Evolutionary conservation across 2,113 vertebrate genomes (phyloP).

Genomic region (Orthonyx spaldingii): DNA sequence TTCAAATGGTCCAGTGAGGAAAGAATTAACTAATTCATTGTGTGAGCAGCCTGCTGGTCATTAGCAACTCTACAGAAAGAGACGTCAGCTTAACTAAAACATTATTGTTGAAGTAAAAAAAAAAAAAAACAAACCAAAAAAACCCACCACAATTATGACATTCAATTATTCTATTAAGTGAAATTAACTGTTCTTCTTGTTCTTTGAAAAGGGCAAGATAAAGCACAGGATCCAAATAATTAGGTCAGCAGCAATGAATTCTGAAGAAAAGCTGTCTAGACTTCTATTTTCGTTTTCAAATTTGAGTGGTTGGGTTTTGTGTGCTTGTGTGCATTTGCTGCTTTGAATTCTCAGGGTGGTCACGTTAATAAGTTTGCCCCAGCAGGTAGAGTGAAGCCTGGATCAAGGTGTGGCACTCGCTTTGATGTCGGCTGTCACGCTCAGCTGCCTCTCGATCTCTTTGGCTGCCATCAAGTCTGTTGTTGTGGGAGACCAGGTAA

Average conservation of each 20-base stretch:
- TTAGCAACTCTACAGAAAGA: conserved; percentile 64
- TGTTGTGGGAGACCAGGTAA: conserved; percentile 78
- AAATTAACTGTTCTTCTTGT: conserved; percentile 75
- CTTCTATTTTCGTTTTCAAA: conserved; percentile 73
- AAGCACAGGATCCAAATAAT: conserved; percentile 71
- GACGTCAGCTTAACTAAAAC: conserved; percentile 62
- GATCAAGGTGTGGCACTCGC: conserved; percentile 81
- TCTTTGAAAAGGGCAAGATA: conserved; percentile 72
- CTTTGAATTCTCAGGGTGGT: conserved; percentile 87
- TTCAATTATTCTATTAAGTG: conserved; percentile 79
- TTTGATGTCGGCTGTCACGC: conserved; percentile 84
- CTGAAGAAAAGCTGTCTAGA: conserved; percentile 79
- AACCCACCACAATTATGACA: conserved; percentile 60
- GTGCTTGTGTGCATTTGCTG: conserved; percentile 20
- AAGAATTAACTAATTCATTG: conserved; percentile 48
- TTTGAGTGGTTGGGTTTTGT: conserved; percentile 53
- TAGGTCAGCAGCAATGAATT: conserved; percentile 74
- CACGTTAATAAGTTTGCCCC: conserved; percentile 81
- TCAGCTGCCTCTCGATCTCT: conserved; percentile 72
- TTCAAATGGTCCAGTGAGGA: conserved; percentile 59
- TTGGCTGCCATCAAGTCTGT: conserved; percentile 84
- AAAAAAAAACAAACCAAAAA: neutral
- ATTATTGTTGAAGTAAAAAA: conserved; percentile 60
- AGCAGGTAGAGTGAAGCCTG: conserved; percentile 78
- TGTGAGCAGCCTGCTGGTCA: conserved; percentile 56